A percentile compares a stretch with the other conserved stretches of the same genome.
These are phyloP conservation scores for Capreolus pygargus DNA, from an alignment of 2,113 vertebrate genomes.

Conservation along the genomic window DNA sequence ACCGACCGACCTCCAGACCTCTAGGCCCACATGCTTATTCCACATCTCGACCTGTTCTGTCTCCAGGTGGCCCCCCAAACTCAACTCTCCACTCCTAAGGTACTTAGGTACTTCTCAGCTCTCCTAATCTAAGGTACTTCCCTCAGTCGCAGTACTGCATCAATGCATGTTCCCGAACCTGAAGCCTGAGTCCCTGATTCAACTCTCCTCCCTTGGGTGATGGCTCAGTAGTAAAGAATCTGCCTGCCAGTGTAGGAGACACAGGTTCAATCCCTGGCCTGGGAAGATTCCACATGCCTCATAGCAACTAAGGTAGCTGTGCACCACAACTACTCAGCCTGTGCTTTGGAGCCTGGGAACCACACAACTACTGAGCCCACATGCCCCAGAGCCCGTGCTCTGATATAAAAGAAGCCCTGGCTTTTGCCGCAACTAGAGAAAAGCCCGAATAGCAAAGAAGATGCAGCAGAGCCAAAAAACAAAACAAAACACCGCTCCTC, in stretches of 20 bases:
- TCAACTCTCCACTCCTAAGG: not conserved
- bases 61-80: not conserved
- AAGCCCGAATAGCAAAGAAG: not conserved
- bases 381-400: not conserved
- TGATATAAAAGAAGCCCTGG: not conserved
- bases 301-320: not conserved
- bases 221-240: not conserved
- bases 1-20: not conserved
- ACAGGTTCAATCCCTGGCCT: not conserved
- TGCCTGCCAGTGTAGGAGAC: not conserved
- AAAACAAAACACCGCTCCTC: not conserved
- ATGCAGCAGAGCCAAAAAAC: not conserved
- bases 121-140: not conserved
- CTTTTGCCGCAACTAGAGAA: not conserved
- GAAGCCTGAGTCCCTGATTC: not conserved
- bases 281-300: not conserved
- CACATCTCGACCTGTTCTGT: not conserved
- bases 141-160: accelerated
- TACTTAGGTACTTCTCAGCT: not conserved
- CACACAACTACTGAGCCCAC: not conserved
- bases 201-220: not conserved
- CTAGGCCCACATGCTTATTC: not conserved
- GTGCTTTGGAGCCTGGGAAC: not conserved
- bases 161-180: accelerated
- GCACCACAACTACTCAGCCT: not conserved